phyloP scores from a whole-genome alignment of 53 echinoderm and acorn worm species.

The Crossaster papposus region DNA sequence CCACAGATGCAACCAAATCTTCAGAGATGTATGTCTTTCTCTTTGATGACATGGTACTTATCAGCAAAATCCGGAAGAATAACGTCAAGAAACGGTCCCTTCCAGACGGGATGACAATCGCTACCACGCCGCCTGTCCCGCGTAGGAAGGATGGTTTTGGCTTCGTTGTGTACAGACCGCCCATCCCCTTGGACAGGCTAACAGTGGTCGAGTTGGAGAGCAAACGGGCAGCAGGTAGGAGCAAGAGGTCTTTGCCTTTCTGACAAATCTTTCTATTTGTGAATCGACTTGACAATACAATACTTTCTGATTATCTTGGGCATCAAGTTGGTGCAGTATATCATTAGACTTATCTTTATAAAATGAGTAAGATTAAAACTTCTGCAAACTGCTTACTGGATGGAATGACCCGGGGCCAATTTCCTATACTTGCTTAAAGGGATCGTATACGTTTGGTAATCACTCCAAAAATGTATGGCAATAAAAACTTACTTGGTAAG shows the following conservation, averaged over 20 bases:
- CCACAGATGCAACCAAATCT: conserved; percentile 81
- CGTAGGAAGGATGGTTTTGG: conserved; percentile 72
- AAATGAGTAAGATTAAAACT: no score
- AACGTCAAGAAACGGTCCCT: conserved; percentile 74
- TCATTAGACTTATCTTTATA: no score
- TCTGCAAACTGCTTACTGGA: no score
- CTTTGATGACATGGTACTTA: conserved; percentile 92
- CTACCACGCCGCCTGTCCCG: conserved; percentile 65
- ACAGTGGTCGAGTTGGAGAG: conserved; percentile 77
- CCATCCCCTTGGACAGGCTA: conserved; percentile 89
- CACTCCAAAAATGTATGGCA: no score
- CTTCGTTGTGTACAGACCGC: conserved; percentile 79
- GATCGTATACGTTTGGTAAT: no score
- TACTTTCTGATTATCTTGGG: no score
- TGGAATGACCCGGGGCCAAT: no score
- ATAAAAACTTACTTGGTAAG: no score
- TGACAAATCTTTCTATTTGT: no score
- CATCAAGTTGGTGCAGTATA: no score
- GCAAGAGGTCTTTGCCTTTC: neutral
- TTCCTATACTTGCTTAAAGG: no score
- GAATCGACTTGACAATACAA: neutral
- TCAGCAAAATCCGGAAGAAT: conserved; percentile 75
- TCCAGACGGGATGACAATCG: conserved; percentile 54
- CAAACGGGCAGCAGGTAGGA: conserved; percentile 72
- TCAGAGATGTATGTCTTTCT: conserved; percentile 87